Conservation (phyloP, 2,113 vertebrate species). For the Anoplopoma fimbria region DNA sequence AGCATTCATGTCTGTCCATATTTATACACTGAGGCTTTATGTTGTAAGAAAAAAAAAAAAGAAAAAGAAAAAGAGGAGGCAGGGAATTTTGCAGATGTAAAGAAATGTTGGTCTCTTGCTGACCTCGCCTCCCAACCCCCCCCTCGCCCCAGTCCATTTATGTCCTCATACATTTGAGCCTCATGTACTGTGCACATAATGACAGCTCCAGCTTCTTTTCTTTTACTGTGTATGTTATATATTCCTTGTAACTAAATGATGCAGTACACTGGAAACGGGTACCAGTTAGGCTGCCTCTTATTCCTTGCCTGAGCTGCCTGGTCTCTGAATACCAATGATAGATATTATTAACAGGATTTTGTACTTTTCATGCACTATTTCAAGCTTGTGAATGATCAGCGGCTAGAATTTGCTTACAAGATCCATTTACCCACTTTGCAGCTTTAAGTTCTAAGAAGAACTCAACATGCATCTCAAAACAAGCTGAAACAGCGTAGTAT, state of each 20-base stretch:
- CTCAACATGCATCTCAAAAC: not conserved
- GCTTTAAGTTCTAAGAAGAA: not conserved
- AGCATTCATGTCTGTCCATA: not conserved
- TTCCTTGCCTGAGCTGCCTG: not conserved
- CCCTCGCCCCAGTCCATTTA: slow-evolving; percentile 21
- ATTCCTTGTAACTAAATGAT: slow-evolving; percentile 23
- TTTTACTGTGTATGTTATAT: slow-evolving; percentile 6
- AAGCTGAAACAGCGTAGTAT: not conserved
- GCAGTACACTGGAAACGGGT: slow-evolving; percentile 14
- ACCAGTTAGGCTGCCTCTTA: not conserved
- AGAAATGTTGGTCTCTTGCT: slow-evolving; percentile 16
- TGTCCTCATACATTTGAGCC: slow-evolving; percentile 35
- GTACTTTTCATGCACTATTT: not conserved
- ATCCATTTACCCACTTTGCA: not conserved
- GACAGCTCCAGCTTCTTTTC: slow-evolving; percentile 30
- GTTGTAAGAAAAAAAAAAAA: not conserved
- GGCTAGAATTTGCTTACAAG: not conserved
- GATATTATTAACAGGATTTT: not conserved
- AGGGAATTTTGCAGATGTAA: slow-evolving; percentile 20
- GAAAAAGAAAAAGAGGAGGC: not conserved
- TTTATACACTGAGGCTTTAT: not conserved
- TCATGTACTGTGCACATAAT: slow-evolving; percentile 13
- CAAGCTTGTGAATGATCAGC: not conserved
- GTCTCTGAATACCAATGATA: not conserved
- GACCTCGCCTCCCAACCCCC: not conserved